These are phyloP conservation scores for Jordanella pulchra DNA, from an alignment of 2,797 vertebrate species.

Conservation along the genomic window DNA sequence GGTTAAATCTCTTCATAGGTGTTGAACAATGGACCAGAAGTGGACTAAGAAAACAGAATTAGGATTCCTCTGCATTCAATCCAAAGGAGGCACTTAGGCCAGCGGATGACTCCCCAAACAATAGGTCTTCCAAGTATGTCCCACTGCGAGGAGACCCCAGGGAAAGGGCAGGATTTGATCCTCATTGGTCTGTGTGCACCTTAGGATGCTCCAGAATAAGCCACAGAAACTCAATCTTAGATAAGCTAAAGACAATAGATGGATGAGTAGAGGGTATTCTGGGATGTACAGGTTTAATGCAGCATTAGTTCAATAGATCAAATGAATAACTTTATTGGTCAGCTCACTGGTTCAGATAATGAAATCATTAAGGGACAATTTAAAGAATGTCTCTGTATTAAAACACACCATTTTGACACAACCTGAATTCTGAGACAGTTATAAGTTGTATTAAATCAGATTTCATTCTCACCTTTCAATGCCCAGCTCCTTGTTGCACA, in stretches of 20 bases:
- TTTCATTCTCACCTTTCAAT: slow-evolving; percentile 88
- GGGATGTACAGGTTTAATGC: neutral
- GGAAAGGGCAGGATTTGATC: neutral
- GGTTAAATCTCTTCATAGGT: neutral
- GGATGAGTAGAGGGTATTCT: neutral
- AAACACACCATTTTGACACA: too few species aligned
- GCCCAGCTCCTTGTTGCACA: slow-evolving; percentile 91
- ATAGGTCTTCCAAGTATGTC: neutral
- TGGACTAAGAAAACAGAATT: too few species aligned
- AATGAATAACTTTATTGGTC: neutral
- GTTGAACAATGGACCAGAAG: too few species aligned
- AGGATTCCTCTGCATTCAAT: neutral
- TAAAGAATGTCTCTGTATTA: neutral
- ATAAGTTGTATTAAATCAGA: neutral
- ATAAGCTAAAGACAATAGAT: neutral
- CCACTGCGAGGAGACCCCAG: neutral
- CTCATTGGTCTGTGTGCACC: neutral
- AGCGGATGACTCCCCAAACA: neutral
- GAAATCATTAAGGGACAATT: neutral
- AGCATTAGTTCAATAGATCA: neutral
- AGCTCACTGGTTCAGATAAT: neutral
- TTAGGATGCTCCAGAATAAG: neutral
- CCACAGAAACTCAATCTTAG: neutral
- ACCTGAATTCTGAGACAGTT: neutral
- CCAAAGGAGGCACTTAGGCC: neutral